These are phyloP conservation scores for Disparrhopalites patrizii DNA, from an alignment of 2,888 invertebrate genomes.

Conservation along the genomic window DNA sequence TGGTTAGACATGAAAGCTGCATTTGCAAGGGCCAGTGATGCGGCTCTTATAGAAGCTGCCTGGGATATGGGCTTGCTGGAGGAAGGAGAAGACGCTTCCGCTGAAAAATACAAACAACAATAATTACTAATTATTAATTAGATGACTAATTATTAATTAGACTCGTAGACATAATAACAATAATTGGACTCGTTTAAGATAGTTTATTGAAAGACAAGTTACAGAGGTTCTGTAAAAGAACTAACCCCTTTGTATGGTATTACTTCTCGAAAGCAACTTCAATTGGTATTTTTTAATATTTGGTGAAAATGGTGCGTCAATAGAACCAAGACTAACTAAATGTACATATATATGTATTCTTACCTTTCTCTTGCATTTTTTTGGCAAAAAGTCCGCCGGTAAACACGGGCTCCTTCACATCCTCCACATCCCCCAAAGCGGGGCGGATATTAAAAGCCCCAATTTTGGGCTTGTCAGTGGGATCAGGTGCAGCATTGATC, in stretches of 20 bases:
- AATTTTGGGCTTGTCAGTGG: slow-evolving; percentile 39
- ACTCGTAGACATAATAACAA: too few species aligned
- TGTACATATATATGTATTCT: too few species aligned
- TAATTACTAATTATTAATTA: too few species aligned
- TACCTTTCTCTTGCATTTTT: slow-evolving; percentile 26
- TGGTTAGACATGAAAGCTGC: slow-evolving; percentile 38
- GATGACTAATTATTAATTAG: too few species aligned
- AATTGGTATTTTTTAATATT: not conserved
- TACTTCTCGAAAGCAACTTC: too few species aligned
- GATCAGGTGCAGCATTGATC: slow-evolving; percentile 55
- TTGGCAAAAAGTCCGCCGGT: slow-evolving; percentile 64
- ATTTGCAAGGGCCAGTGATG: slow-evolving; percentile 48
- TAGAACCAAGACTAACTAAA: too few species aligned
- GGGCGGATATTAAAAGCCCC: slow-evolving; percentile 34
- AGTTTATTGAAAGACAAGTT: too few species aligned
- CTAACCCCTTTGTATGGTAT: too few species aligned
- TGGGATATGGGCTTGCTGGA: slow-evolving; percentile 17
- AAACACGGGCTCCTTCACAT: slow-evolving; percentile 57
- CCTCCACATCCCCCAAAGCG: slow-evolving; percentile 52
- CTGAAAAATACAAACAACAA: not conserved
- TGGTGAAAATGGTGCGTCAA: too few species aligned
- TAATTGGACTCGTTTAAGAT: too few species aligned
- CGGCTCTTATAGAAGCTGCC: slow-evolving; percentile 49
- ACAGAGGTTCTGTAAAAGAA: too few species aligned
- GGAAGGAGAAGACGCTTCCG: not conserved